phyloP scores from a whole-genome alignment of 64 coral and sea anemone species.

The Porites lutea region DNA sequence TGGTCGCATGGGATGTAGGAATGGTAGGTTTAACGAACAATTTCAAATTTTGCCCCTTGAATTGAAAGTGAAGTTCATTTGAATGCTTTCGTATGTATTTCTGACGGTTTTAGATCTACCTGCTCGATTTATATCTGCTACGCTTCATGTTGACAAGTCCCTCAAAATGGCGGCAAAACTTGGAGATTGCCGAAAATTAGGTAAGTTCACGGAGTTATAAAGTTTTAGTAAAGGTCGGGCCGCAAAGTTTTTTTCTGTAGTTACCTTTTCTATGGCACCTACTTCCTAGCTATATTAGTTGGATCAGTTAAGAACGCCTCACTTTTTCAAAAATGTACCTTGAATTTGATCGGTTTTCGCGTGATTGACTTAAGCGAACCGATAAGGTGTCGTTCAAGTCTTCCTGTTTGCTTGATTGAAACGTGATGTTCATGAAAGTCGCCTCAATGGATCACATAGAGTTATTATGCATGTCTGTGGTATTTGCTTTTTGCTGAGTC shows the following conservation, averaged over 20 bases:
- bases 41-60: no score
- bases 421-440: no score
- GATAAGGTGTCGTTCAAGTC: no score
- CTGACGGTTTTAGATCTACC: constrained; percentile 35
- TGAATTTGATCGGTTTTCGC: constrained; percentile 6
- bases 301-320: constrained; percentile 6
- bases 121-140: constrained; percentile 28
- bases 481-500: no score
- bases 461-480: no score
- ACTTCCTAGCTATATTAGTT: constrained; percentile 23
- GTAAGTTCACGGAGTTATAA: constrained; percentile 16
- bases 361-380: no score
- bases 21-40: no score
- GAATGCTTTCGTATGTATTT: constrained; percentile 34
- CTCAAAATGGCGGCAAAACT: constrained; percentile 31
- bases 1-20: no score
- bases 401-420: no score
- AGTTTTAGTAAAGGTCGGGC: constrained; percentile 13
- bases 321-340: constrained; percentile 14
- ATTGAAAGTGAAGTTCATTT: no score
- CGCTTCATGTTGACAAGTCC: constrained; percentile 37
- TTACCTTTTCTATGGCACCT: constrained; percentile 22
- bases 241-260: constrained; percentile 20
- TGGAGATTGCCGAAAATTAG: constrained; percentile 24
- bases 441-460: no score